Evolutionary conservation across 2,888 invertebrate genomes (phyloP).

Genomic region (Sipunculus nudus): DNA sequence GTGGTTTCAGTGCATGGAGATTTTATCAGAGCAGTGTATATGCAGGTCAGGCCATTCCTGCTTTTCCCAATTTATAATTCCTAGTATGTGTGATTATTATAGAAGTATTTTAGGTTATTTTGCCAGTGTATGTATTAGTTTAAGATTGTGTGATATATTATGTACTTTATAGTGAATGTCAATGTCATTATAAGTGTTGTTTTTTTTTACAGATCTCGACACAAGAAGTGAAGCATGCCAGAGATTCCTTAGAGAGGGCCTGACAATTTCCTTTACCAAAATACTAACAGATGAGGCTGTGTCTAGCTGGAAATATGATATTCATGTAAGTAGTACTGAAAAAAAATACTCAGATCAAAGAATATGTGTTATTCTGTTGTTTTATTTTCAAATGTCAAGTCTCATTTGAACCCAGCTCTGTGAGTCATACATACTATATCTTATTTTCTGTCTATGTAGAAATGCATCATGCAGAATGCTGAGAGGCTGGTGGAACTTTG

Average conservation of each 20-base stretch:
- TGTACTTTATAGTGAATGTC: too few relatives aligned
- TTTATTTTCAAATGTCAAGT: not conserved
- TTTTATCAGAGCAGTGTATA: too few relatives aligned
- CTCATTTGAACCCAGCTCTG: not conserved
- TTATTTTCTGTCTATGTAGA: constrained; percentile 52
- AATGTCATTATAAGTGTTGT: too few relatives aligned
- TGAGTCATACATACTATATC: not conserved
- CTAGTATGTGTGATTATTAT: too few relatives aligned
- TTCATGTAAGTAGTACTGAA: constrained; percentile 75
- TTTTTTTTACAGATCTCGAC: constrained; percentile 77
- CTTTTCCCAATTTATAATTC: too few relatives aligned
- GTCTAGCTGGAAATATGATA: constrained; percentile 96
- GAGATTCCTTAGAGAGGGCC: constrained; percentile 92
- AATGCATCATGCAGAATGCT: constrained; percentile 92
- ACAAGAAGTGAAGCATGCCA: constrained; percentile 89
- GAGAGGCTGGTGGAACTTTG: constrained; percentile 91
- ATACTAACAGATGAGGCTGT: constrained; percentile 98
- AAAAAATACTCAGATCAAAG: not conserved
- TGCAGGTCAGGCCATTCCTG: too few relatives aligned
- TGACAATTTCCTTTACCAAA: constrained; percentile 94
- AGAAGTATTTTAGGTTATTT: too few relatives aligned
- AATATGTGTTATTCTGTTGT: not conserved
- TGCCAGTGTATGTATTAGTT: too few relatives aligned
- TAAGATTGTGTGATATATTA: too few relatives aligned
- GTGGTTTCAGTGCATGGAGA: too few relatives aligned